phyloP scores from a whole-genome alignment of 1,140 invertebrate species.

The Drosophila tropicalis region DNA sequence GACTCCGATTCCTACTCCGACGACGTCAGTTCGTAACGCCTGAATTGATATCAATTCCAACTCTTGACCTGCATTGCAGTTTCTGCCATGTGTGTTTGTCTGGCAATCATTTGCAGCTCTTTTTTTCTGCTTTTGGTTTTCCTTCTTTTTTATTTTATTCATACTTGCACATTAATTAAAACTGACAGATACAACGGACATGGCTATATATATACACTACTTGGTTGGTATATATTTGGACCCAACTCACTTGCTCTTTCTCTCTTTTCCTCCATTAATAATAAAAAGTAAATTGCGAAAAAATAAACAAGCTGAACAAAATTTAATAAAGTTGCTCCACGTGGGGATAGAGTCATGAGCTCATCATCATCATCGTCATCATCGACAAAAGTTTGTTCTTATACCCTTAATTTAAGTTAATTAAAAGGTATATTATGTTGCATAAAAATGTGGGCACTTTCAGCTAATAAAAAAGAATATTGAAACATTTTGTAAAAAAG shows the following conservation, averaged over 20 bases:
- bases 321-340: conserved; percentile 1
- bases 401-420: background rate
- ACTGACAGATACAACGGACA: conserved; percentile 23
- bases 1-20: background rate
- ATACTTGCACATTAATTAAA: conserved; percentile 19
- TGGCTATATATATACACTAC: conserved; percentile 15
- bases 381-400: conserved; percentile 6
- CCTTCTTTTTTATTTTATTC: conserved; percentile 2
- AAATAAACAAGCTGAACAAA: conserved; percentile 6
- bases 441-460: no score
- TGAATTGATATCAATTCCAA: conserved; percentile 19
- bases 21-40: conserved; percentile 8
- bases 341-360: conserved; percentile 6
- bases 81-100: conserved; percentile 1
- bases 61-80: conserved; percentile 11
- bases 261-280: conserved; percentile 2
- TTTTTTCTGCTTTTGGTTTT: background rate
- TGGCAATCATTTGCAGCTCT: conserved; percentile 13
- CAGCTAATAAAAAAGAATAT: no score
- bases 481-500: no score
- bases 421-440: background rate
- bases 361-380: conserved; percentile 7
- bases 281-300: conserved; percentile 8
- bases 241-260: background rate
- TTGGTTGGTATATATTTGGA: background rate